These are phyloP conservation scores for Phyllostomus hastatus DNA, from an alignment of 2,113 vertebrate species.

Conservation along the genomic window DNA sequence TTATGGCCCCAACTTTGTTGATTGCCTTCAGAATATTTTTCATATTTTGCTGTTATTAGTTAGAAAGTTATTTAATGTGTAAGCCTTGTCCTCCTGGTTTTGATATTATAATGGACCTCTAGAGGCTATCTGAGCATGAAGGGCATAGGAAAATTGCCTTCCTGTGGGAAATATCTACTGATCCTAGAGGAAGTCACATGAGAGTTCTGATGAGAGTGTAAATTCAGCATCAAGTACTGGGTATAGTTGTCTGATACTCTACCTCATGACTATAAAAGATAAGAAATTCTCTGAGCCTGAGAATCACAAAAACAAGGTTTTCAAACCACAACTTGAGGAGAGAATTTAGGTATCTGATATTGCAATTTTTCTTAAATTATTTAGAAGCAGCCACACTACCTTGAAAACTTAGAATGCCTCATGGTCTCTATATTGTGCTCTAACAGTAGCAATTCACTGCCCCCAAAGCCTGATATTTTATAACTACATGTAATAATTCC, in stretches of 20 bases:
- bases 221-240: not conserved
- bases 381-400: not conserved
- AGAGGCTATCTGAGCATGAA: not conserved
- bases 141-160: not conserved
- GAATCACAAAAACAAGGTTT: not conserved
- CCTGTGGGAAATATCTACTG: not conserved
- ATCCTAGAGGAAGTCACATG: not conserved
- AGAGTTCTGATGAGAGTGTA: not conserved
- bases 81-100: not conserved
- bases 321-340: not conserved
- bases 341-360: not conserved
- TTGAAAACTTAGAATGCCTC: not conserved
- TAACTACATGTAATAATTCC: not conserved
- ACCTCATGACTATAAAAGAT: not conserved
- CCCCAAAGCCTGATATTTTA: not conserved
- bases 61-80: not conserved
- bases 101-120: not conserved
- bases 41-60: not conserved
- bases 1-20: not conserved
- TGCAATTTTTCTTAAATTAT: not conserved
- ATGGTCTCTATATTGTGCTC: not conserved
- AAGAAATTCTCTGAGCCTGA: not conserved
- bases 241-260: not conserved
- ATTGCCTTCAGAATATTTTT: not conserved
- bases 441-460: too few species aligned